Percentiles rank a stretch among this genome's conserved stretches.
Conservation (phyloP, 2,797 vertebrate species). For the Hylomyscus alleni region DNA sequence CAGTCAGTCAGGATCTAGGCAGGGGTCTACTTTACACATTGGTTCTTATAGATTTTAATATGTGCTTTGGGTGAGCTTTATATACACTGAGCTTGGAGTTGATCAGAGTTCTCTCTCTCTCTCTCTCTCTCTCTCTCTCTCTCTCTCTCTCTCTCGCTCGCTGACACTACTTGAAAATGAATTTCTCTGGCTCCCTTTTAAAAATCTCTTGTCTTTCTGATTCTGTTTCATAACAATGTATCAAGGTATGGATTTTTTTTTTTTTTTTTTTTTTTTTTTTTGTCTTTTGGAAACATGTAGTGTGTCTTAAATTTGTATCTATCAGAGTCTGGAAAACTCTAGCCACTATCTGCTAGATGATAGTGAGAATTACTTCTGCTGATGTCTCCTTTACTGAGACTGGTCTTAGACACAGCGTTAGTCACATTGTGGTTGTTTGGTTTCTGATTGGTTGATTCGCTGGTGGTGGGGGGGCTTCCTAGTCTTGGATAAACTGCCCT, state of each 20-base stretch:
- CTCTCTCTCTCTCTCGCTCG: fast-evolving
- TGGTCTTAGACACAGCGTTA: neutral
- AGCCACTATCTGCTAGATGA: neutral
- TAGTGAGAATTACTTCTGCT: neutral
- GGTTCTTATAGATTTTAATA: neutral
- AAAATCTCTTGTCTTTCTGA: neutral
- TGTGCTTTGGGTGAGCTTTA: neutral
- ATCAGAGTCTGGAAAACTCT: neutral
- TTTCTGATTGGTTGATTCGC: neutral
- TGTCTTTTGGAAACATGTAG: neutral
- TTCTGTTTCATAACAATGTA: neutral
- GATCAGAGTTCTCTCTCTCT: neutral
- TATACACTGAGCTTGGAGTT: neutral
- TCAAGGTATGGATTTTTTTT: neutral
- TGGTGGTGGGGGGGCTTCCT: neutral
- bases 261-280: neutral
- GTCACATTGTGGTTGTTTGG: neutral
- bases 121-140: no score
- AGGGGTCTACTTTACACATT: neutral
- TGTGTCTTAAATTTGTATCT: neutral
- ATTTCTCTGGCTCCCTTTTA: neutral
- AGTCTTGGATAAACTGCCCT: neutral
- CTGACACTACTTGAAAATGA: neutral
- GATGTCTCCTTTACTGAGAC: neutral
- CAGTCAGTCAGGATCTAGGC: neutral